Base-by-base conservation (phyloP, 2,113 vertebrate genomes). In the Variabilichromis moorii region DNA sequence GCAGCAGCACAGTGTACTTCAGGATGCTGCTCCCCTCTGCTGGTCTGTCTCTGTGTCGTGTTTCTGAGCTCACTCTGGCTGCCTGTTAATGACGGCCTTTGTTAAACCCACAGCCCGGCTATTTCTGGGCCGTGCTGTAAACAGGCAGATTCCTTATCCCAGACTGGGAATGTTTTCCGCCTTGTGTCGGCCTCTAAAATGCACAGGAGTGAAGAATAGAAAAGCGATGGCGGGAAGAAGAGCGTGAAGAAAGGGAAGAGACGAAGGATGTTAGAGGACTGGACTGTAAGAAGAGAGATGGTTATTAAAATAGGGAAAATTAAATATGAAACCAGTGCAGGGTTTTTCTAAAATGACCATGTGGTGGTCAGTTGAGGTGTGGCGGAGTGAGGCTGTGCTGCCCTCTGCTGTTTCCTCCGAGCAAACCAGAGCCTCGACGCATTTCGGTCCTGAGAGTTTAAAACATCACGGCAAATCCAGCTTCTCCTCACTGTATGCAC, bases 101-200 rank as follows among this genome's bases (percentile, higher is more conserved):
- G 95, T 96, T 96, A 96, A 96, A 96, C 90, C 96, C 95, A 93
- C 96, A 94, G 93, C 87, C 28, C 53, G 86, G 88, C 94, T 97
- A 96, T 96, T 96, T 95, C 96, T 95, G 93, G 92, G 90, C 91
- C 66, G 51, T n/a, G 91, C 94, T 92, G 94, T 96, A 96, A 97
- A 96, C 94, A 95, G 94, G 85, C 94, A 94, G 96, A 96, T 95
- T 95, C 93, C 92, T 94, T 92, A 86, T 94, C 90, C 91, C 90
- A 92, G 94, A 94, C 88, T 86, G 94, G 93, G 92, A 95, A 95
- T 94, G 90, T 95, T 95, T 93, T 94, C 92, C 86, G 24, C 92
- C 90, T 94, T 14, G 53, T 93, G 89, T 83, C 42, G 79, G 50
- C 16, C 81, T 33, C 57, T 19, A 19, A 59, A 66, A 19, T 21